These are phyloP conservation scores for Hermaeophaga mercurialis DNA, from an alignment of 2,888 invertebrate species.

Conservation along the genomic window DNA sequence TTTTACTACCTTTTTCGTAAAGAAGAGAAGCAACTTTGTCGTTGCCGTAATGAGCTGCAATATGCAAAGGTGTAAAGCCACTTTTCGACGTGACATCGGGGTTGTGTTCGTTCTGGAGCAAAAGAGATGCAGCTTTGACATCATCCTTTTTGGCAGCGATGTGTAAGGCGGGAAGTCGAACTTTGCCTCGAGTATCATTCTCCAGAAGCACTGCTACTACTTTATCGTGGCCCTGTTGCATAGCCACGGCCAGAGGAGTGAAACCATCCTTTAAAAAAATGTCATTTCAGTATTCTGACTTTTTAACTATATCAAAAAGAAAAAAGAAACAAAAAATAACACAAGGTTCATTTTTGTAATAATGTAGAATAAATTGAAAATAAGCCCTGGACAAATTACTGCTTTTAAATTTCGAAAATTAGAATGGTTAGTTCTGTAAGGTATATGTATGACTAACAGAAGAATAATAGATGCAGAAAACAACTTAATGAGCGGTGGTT, in stretches of 20 bases:
- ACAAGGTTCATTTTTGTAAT: neutral
- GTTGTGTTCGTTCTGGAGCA: slow-evolving; percentile 92
- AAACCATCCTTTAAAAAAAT: slow-evolving; percentile 82
- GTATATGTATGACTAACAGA: too few relatives aligned
- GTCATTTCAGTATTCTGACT: too few relatives aligned
- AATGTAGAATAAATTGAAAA: neutral
- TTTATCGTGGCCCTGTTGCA: slow-evolving; percentile 97
- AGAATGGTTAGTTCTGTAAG: too few relatives aligned
- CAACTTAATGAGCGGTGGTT: too few relatives aligned
- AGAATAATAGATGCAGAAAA: too few relatives aligned
- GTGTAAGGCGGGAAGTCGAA: slow-evolving; percentile 93
- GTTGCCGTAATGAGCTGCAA: slow-evolving; percentile 98
- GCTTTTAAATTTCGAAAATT: too few relatives aligned
- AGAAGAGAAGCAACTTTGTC: slow-evolving; percentile 73
- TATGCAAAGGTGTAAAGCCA: slow-evolving; percentile 98
- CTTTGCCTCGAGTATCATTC: slow-evolving; percentile 95
- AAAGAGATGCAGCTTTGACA: slow-evolving; percentile 89
- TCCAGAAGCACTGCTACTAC: slow-evolving; percentile 95
- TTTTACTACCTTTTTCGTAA: slow-evolving; percentile 66
- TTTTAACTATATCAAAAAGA: too few relatives aligned
- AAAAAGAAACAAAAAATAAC: too few relatives aligned
- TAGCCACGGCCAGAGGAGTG: slow-evolving; percentile 97
- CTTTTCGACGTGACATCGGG: slow-evolving; percentile 97
- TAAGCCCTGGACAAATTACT: neutral
- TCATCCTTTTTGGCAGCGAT: slow-evolving; percentile 99